Evolutionary conservation across 2,888 invertebrate species (phyloP).

Genomic region (Tachina fera): DNA sequence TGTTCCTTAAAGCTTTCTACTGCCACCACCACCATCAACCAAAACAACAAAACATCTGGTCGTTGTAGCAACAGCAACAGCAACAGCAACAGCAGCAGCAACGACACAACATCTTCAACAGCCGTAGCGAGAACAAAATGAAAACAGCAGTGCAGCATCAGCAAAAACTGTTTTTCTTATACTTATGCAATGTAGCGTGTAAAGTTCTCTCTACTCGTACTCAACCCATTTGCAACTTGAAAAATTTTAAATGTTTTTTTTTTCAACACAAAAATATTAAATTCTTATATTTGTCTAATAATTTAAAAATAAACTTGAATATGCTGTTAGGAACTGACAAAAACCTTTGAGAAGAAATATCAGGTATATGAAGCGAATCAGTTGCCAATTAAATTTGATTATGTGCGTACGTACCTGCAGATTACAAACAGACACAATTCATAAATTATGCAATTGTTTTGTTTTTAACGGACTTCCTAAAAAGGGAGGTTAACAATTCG

Average conservation of each 20-base stretch:
- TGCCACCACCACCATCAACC: conserved; percentile 47
- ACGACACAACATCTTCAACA: conserved; percentile 52
- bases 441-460: no score
- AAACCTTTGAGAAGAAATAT: no score
- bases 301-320: no score
- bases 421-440: no score
- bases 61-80: conserved; percentile 41
- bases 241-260: not conserved
- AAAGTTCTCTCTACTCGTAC: no score
- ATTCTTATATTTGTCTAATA: not conserved
- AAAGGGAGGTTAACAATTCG: no score
- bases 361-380: no score
- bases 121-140: conserved; percentile 36
- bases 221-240: conserved; percentile 49
- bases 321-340: no score
- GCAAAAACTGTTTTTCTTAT: conserved; percentile 25
- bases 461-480: no score
- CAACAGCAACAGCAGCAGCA: no score
- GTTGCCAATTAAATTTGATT: no score
- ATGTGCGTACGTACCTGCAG: no score
- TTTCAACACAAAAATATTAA: not conserved
- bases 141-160: conserved; percentile 41
- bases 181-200: conserved; percentile 45
- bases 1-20: conserved; percentile 67
- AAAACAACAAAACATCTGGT: conserved; percentile 58